These are phyloP conservation scores for Eupithecia subfuscata DNA, from an alignment of 2,888 invertebrate species.

Conservation along the genomic window DNA sequence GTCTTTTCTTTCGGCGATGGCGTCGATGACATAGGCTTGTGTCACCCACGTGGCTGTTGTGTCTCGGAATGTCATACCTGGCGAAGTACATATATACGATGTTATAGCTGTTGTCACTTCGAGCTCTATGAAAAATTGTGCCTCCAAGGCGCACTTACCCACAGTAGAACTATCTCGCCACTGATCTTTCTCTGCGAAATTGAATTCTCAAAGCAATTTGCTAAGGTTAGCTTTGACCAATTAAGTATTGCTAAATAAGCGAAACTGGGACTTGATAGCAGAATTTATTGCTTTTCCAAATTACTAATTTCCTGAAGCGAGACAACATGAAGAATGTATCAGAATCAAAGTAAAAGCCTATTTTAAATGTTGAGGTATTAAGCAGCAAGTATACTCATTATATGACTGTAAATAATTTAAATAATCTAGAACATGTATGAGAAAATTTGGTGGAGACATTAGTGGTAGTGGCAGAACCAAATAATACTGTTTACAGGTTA, in stretches of 20 bases:
- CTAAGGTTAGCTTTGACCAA: conserved; percentile 59
- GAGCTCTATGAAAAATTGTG: conserved; percentile 7
- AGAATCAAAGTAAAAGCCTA: background rate
- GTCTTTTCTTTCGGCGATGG: no score
- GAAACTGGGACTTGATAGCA: conserved; percentile 50
- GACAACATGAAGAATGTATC: background rate
- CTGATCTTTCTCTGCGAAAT: conserved; percentile 50
- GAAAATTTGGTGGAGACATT: no score
- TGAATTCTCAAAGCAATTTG: conserved; percentile 53
- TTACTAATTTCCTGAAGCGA: conserved; percentile 38
- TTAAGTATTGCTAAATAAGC: conserved; percentile 59
- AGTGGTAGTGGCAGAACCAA: no score
- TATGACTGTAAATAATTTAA: no score
- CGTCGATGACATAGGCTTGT: no score
- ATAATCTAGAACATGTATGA: no score
- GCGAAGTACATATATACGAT: no score
- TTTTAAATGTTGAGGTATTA: background rate
- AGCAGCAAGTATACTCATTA: no score
- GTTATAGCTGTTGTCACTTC: background rate
- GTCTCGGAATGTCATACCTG: no score
- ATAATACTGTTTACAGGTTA: background rate
- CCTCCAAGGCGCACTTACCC: conserved; percentile 18
- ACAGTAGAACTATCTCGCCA: conserved; percentile 45
- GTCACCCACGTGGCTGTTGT: no score
- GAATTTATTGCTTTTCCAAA: conserved; percentile 37